Conservation (phyloP, 2,797 vertebrate species). For the Eulemur rubriventer region DNA sequence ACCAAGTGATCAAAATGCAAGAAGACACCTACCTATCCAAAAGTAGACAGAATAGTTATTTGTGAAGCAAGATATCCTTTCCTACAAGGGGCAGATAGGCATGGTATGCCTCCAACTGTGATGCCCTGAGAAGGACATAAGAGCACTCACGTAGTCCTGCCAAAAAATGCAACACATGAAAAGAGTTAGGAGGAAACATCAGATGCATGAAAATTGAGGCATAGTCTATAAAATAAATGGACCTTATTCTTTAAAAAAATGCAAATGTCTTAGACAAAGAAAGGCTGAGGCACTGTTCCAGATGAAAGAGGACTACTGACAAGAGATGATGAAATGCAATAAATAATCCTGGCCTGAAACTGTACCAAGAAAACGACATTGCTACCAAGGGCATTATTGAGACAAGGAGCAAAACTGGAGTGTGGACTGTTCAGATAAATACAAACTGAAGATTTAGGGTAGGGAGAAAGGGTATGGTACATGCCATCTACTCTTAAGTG, state of each 20-base stretch:
- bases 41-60: not conserved
- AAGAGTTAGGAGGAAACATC: not conserved
- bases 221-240: not conserved
- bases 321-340: not conserved
- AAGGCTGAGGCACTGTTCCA: not conserved
- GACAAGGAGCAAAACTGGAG: not conserved
- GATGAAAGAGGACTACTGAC: not conserved
- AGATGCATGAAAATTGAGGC: not conserved
- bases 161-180: not conserved
- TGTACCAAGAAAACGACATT: not conserved
- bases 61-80: not conserved
- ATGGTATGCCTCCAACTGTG: not conserved
- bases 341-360: no score
- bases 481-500: not conserved
- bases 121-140: no score
- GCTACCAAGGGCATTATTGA: not conserved
- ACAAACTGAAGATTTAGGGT: not conserved
- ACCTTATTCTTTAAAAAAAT: not conserved
- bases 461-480: not conserved
- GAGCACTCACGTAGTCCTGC: not conserved
- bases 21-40: not conserved
- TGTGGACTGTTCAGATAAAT: not conserved
- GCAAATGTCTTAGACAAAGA: not conserved
- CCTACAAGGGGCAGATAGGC: not conserved
- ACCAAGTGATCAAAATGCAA: not conserved